Evolutionary conservation across 2,888 invertebrate species (phyloP).

Genomic region (Drosophila leonis): DNA sequence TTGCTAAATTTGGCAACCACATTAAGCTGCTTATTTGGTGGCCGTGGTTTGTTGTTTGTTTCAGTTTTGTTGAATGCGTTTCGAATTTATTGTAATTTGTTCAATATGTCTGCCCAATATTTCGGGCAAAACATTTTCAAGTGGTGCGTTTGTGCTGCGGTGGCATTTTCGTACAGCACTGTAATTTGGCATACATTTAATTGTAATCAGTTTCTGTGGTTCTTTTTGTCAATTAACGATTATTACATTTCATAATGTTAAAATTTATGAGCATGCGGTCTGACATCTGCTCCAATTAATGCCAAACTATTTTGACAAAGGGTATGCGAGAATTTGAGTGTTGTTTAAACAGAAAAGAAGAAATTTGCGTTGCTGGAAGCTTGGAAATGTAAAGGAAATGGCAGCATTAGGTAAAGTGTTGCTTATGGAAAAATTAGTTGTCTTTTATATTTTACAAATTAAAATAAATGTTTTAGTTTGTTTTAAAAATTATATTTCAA

Average conservation of each 20-base stretch:
- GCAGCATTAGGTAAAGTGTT: not conserved
- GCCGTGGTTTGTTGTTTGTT: constrained; percentile 36
- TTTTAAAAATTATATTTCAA: not conserved
- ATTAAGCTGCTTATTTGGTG: constrained; percentile 45
- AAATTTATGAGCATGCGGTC: constrained; percentile 26
- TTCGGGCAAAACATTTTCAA: constrained; percentile 24
- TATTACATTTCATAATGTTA: constrained; percentile 43
- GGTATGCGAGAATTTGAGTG: not conserved
- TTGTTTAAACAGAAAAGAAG: not conserved
- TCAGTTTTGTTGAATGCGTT: constrained; percentile 26
- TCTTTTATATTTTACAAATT: no score
- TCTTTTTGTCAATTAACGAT: constrained; percentile 49
- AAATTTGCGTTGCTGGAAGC: not conserved
- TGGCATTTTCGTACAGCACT: constrained; percentile 15
- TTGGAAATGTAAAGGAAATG: not conserved
- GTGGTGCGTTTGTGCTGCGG: constrained; percentile 19
- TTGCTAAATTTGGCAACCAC: constrained; percentile 24
- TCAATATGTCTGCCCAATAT: constrained; percentile 41
- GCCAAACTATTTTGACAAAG: constrained; percentile 22
- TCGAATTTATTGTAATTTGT: constrained; percentile 50
- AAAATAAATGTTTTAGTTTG: not conserved
- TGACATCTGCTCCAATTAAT: constrained; percentile 43
- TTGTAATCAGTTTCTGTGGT: constrained; percentile 20
- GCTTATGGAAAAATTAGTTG: no score
- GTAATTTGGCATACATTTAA: constrained; percentile 32